Percentiles rank a stretch among this genome's conserved stretches.
Evolutionary conservation across 2,113 vertebrate genomes (phyloP).

Genomic region (Spilogale gracilis): DNA sequence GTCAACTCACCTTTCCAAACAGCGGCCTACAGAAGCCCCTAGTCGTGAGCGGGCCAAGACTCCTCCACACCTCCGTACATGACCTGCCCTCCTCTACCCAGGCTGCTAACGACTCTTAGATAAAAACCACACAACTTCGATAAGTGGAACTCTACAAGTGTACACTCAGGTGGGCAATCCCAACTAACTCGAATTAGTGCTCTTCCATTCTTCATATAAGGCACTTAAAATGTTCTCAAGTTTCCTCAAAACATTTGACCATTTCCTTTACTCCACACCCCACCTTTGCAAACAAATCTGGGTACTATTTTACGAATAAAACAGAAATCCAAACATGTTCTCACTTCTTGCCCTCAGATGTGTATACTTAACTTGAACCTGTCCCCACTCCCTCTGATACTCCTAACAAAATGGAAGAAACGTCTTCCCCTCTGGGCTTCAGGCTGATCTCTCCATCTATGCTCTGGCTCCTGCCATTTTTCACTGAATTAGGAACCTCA

Average conservation of each 20-base stretch:
- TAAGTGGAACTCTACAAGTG: not conserved
- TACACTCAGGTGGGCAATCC: not conserved
- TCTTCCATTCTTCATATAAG: not conserved
- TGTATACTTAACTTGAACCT: not conserved
- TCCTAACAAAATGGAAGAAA: not conserved
- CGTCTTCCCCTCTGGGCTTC: too few species aligned
- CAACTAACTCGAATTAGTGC: not conserved
- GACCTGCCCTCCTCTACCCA: not conserved
- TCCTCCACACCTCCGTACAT: not conserved
- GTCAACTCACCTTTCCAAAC: not conserved
- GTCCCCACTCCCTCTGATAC: not conserved
- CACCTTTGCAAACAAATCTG: not conserved
- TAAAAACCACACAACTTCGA: not conserved
- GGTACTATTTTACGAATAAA: not conserved
- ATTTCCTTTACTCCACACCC: not conserved
- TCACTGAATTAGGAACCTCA: not conserved
- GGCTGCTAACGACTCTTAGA: not conserved
- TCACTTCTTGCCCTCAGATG: not conserved
- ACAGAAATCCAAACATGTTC: not conserved
- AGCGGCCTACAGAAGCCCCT: not conserved
- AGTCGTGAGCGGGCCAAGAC: not conserved
- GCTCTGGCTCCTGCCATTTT: not conserved
- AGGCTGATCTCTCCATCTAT: not conserved
- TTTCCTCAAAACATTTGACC: not conserved
- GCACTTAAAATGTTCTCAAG: not conserved